A percentile compares a stretch with the other conserved stretches of the same genome.
These are phyloP conservation scores for Lasioglossum morio DNA, from an alignment of 2,888 invertebrate genomes.

Conservation along the genomic window DNA sequence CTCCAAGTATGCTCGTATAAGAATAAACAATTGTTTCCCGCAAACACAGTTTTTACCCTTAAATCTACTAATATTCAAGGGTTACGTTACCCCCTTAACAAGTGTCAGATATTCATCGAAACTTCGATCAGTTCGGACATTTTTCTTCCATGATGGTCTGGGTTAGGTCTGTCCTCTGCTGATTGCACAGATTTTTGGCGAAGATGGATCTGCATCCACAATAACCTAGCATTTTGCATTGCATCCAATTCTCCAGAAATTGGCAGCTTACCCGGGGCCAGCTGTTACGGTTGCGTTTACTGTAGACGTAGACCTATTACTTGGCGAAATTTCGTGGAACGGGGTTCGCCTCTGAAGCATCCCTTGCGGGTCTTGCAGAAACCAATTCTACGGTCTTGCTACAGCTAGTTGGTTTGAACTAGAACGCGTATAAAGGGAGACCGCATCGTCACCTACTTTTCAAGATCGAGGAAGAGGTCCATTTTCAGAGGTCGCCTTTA, in stretches of 20 bases:
- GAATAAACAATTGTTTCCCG: no score
- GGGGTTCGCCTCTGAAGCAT: neutral
- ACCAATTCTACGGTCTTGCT: neutral
- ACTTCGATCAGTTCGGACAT: neutral
- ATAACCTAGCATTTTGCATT: neutral
- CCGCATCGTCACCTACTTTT: neutral
- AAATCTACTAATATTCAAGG: no score
- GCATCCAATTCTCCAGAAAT: neutral
- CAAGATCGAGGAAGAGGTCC: neutral
- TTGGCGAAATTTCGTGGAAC: neutral
- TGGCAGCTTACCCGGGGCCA: neutral
- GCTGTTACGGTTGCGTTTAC: neutral
- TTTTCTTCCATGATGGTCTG: neutral
- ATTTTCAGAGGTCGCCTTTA: neutral
- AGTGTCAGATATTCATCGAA: neutral
- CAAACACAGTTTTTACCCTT: no score
- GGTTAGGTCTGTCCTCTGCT: neutral
- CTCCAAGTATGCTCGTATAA: no score
- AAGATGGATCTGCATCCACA: neutral
- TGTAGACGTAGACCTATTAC: neutral
- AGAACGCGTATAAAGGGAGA: neutral
- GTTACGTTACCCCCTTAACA: no score
- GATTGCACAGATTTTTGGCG: neutral
- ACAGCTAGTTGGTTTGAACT: neutral
- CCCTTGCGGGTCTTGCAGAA: neutral